phyloP scores from a whole-genome alignment of 2,797 vertebrate species.

The Lepus townsendii region DNA sequence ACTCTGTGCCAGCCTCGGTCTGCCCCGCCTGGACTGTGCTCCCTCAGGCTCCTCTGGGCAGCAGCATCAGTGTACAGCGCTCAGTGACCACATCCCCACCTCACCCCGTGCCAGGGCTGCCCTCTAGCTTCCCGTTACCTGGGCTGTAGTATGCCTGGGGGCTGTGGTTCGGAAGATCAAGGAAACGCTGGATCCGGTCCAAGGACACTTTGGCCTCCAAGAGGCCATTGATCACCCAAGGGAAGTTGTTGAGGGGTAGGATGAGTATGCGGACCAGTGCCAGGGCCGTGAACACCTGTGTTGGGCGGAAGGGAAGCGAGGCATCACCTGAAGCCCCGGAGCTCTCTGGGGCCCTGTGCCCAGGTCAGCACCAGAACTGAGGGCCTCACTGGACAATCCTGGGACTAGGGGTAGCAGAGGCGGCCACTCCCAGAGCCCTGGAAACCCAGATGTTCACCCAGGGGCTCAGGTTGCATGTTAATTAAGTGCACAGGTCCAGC shows the following conservation, averaged over 20 bases:
- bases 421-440: not conserved
- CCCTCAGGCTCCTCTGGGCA: not conserved
- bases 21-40: not conserved
- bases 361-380: not conserved
- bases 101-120: not conserved
- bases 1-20: not conserved
- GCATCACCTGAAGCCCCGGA: not conserved
- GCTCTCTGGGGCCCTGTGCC: not conserved
- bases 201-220: conserved; percentile 97
- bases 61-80: not conserved
- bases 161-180: conserved; percentile 93
- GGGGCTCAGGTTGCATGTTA: not conserved
- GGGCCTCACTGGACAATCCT: not conserved
- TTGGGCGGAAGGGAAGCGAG: not conserved
- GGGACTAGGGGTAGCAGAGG: not conserved
- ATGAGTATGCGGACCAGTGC: conserved; percentile 97
- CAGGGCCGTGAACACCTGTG: conserved; percentile 96
- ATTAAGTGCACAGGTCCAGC: not conserved
- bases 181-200: conserved; percentile 95
- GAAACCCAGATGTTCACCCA: not conserved
- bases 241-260: conserved; percentile 96
- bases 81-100: not conserved
- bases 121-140: conserved; percentile 86
- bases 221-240: conserved; percentile 96
- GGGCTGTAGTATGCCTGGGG: conserved; percentile 92